Evolutionary conservation across 2,888 invertebrate species (phyloP), one percentile per base, ranked within the genome.

Genomic region (Chloroclystis v-ata): DNA sequence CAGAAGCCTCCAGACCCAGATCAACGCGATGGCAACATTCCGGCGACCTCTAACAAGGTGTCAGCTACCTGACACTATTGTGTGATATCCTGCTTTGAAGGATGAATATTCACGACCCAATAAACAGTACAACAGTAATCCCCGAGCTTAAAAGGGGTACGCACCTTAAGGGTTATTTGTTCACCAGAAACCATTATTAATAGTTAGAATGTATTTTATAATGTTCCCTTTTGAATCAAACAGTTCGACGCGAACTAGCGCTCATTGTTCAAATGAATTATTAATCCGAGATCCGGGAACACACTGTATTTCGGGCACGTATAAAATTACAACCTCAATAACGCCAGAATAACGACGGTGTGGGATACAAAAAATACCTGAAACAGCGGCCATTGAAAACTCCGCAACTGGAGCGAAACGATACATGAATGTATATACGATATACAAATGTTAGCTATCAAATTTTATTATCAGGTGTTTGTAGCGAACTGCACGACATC

Each of bases 61-160:
- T 82, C 82, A 69, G 76, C 67, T 77, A 84, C 76, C 82, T 78
- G 82, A 83, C 75, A 80, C 81, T 76, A 78, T 79, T 80, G 74
- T 79, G 72, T 67, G 72, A 75, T 73, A 76, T 72, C 68, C 70
- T 67, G 63, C 72, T 72, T 72, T 75, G 72, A 76, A 74, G 71
- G 72, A 66, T 68, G 75, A 75, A 78, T 79, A 80, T 80, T 79
- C 80, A 72, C 73, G 72, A 69, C 61, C 69, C 74, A 75, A 82
- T 83, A 77, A 76, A 72, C 63, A 67, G 53, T 61, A 58, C 54
- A 56, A 40, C 50, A 44, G 52, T 47, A 49, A 59, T 59, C 55
- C 61, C 46, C 43, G 47, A 47, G 57, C 57, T 62, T 60, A 65
- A 69, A 35, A 61, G 59, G 59, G 54, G 47, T 55, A 47, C 60